These are phyloP conservation scores for Blomia tropicalis DNA, from an alignment of 2,888 invertebrate species.

Conservation along the genomic window DNA sequence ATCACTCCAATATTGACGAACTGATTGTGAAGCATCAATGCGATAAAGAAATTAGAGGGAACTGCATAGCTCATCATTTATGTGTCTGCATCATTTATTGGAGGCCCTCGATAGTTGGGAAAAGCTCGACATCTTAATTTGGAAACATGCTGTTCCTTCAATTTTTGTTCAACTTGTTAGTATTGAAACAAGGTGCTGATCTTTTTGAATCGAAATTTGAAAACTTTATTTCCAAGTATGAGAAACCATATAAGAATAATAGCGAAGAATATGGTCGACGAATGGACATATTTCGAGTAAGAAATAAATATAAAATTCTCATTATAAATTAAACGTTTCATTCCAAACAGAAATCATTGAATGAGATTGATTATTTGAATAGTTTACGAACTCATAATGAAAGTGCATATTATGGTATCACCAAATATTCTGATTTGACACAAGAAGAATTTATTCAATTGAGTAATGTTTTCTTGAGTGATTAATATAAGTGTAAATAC, in stretches of 20 bases:
- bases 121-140: too few relatives aligned
- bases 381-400: conserved; percentile 33
- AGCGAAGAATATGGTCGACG: conserved; percentile 41
- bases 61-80: not conserved
- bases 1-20: too few relatives aligned
- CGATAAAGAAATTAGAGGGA: not conserved
- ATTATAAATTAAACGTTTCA: not conserved
- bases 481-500: not conserved
- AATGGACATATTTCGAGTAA: conserved; percentile 44
- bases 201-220: conserved; percentile 37
- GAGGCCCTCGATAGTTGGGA: too few relatives aligned
- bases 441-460: conserved; percentile 38
- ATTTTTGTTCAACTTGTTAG: conserved; percentile 7
- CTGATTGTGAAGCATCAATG: too few relatives aligned
- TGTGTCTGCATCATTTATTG: too few relatives aligned
- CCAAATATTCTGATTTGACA: conserved; percentile 48
- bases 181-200: not conserved
- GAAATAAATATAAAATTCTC: conserved; percentile 29
- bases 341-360: conserved; percentile 43
- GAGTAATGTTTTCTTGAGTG: not conserved
- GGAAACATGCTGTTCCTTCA: conserved; percentile 12
- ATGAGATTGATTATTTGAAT: conserved; percentile 41
- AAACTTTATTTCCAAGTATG: conserved; percentile 42
- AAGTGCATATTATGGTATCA: conserved; percentile 45
- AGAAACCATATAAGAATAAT: conserved; percentile 42